Evolutionary conservation across 2,113 vertebrate genomes (phyloP).

Genomic region (Herpetotheres cachinnans): DNA sequence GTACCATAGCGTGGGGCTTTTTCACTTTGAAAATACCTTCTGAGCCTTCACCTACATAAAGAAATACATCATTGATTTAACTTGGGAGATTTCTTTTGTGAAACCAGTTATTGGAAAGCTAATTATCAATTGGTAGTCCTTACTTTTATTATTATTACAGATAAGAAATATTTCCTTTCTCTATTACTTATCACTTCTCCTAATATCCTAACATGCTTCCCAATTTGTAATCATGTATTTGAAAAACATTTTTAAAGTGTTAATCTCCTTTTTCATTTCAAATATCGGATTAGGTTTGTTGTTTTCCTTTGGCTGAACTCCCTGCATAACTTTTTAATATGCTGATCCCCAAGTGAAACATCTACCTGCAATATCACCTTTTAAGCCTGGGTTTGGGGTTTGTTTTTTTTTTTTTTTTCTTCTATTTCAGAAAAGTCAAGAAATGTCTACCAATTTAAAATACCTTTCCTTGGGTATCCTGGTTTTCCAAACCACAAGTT

Average conservation of each 20-base stretch:
- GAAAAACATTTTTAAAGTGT: not conserved
- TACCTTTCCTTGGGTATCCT: conserved; percentile 95
- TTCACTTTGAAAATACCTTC: not conserved
- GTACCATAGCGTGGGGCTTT: not conserved
- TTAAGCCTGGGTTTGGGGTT: not conserved
- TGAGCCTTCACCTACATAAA: not conserved
- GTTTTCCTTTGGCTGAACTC: not conserved
- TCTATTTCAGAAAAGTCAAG: conserved; percentile 72
- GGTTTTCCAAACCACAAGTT: conserved; percentile 96
- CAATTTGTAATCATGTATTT: not conserved
- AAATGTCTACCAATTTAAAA: conserved; percentile 86
- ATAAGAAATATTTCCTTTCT: not conserved
- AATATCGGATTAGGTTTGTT: not conserved
- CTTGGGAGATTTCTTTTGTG: not conserved
- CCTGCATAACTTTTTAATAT: not conserved
- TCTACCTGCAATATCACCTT: not conserved
- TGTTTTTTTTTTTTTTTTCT: not conserved
- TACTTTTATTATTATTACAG: not conserved
- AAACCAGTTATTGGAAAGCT: not conserved
- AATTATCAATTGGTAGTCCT: not conserved
- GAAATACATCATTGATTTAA: not conserved
- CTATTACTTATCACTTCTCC: not conserved
- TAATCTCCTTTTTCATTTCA: not conserved
- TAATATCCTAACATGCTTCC: not conserved
- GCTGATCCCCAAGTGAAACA: not conserved